Percentiles rank a stretch among this genome's conserved stretches.
phyloP scores from a whole-genome alignment of 2,113 vertebrate genomes.

The Eonycteris spelaea region DNA sequence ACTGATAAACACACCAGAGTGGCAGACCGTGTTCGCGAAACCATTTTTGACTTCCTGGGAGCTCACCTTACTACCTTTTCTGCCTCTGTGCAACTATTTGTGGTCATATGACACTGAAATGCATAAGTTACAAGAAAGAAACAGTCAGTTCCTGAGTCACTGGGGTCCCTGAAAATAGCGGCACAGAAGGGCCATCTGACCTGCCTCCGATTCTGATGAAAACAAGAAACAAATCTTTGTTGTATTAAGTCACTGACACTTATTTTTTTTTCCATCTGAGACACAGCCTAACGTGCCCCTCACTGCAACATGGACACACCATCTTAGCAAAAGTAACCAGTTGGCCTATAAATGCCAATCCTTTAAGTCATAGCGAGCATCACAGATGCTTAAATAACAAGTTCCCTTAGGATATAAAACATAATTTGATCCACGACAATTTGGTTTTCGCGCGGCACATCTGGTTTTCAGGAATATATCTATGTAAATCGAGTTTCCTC shows the following conservation, averaged over 20 bases:
- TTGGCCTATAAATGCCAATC: conserved; percentile 52
- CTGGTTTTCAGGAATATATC: conserved; percentile 63
- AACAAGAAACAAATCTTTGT: background rate
- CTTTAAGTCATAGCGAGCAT: conserved; percentile 35
- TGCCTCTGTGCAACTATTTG: background rate
- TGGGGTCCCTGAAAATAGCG: background rate
- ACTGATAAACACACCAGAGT: background rate
- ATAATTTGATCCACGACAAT: conserved; percentile 68
- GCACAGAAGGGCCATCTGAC: background rate
- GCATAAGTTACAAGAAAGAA: background rate
- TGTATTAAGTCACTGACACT: background rate
- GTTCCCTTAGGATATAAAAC: conserved; percentile 62
- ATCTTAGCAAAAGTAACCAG: background rate
- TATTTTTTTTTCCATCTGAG: background rate
- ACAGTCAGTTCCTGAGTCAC: background rate
- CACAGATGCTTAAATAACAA: conserved; percentile 72
- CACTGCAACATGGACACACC: background rate
- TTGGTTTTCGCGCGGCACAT: conserved; percentile 62
- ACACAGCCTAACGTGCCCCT: background rate
- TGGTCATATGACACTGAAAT: background rate
- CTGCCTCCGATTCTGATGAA: background rate
- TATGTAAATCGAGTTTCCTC: conserved; percentile 66
- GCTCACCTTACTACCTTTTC: background rate
- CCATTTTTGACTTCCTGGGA: background rate
- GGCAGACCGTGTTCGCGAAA: background rate